phyloP scores from a whole-genome alignment of 2,797 vertebrate genomes.

The Eleutherodactylus coqui region DNA sequence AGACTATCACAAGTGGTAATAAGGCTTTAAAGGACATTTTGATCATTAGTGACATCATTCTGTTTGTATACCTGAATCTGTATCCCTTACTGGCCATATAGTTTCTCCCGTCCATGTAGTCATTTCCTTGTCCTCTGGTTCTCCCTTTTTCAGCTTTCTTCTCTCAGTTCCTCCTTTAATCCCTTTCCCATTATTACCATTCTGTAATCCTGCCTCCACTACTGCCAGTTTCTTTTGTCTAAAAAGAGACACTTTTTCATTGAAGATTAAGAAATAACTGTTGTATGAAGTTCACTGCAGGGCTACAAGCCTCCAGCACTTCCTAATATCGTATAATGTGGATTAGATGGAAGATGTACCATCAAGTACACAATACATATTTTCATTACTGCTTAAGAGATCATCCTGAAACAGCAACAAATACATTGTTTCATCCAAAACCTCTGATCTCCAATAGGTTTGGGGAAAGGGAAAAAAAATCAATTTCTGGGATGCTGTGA shows the following conservation, averaged over 20 bases:
- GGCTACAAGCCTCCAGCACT: constrained; percentile 1
- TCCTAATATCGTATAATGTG: not conserved
- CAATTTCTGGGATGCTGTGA: constrained; percentile 13
- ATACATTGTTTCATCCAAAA: constrained; percentile 1
- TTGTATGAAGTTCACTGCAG: constrained; percentile 4
- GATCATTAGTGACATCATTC: no score
- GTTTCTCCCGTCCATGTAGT: not conserved
- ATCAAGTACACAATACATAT: constrained; percentile 19
- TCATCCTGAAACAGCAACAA: constrained; percentile 30
- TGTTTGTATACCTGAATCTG: no score
- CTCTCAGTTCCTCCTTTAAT: not conserved
- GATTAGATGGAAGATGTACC: constrained; percentile 38
- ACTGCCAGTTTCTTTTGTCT: not conserved
- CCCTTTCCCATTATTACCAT: not conserved
- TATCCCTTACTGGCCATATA: not conserved
- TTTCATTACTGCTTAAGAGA: constrained; percentile 36
- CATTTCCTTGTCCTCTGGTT: not conserved
- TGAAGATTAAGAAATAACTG: constrained; percentile 32
- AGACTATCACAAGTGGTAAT: not conserved
- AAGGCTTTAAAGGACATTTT: not conserved
- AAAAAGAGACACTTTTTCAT: not conserved
- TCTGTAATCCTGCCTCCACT: not conserved
- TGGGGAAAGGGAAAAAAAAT: constrained; percentile 14
- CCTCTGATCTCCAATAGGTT: constrained; percentile 18
- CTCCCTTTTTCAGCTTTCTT: not conserved